Evolutionary conservation across 2,797 vertebrate genomes (phyloP).

Genomic region (Lycodopsis pacificus): DNA sequence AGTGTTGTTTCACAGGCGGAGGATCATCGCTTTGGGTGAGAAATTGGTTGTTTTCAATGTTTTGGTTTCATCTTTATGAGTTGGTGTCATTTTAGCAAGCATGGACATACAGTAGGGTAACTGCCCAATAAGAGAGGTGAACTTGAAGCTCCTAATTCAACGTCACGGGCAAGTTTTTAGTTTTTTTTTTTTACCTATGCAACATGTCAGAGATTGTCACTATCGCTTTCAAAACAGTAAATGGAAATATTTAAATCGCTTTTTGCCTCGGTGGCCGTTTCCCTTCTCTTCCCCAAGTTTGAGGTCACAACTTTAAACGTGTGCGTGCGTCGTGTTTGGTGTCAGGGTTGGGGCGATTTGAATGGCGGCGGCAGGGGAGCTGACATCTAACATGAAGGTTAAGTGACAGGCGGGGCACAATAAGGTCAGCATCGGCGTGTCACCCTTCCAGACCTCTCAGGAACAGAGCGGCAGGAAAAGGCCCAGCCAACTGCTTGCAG

Average conservation of each 20-base stretch:
- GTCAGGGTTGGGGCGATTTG: conserved; percentile 70
- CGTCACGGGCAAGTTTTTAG: neutral
- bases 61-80: conserved; percentile 53
- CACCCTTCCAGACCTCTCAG: conserved; percentile 84
- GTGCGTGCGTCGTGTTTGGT: conserved; percentile 63
- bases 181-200: neutral
- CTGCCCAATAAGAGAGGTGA: conserved; percentile 11
- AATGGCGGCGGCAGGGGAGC: conserved; percentile 73
- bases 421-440: conserved; percentile 82
- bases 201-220: neutral
- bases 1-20: conserved; percentile 66
- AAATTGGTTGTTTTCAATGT: conserved; percentile 59
- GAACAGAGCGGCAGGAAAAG: conserved; percentile 79
- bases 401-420: conserved; percentile 85
- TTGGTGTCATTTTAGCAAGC: conserved; percentile 11
- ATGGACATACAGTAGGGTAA: conserved; percentile 12
- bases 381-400: conserved; percentile 84
- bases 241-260: conserved; percentile 18
- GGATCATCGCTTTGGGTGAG: conserved; percentile 66
- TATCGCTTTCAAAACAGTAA: neutral
- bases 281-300: conserved; percentile 52
- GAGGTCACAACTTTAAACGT: conserved; percentile 76
- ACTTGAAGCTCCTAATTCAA: conserved; percentile 11
- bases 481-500: conserved; percentile 86
- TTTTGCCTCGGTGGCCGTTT: conserved; percentile 37